phyloP scores from a whole-genome alignment of 2,888 invertebrate genomes.

The Eupithecia insigniata region DNA sequence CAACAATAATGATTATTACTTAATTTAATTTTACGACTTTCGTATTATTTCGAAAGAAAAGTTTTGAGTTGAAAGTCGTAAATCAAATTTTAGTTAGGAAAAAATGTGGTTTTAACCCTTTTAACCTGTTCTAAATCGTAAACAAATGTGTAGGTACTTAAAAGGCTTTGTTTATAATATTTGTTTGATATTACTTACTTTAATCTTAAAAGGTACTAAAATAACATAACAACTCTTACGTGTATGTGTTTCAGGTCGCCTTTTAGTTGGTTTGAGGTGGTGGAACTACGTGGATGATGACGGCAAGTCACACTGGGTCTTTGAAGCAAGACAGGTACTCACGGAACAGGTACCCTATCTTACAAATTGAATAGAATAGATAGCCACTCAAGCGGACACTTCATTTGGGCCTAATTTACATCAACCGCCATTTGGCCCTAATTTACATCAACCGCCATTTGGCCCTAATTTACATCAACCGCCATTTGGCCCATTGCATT shows the following conservation, averaged over 20 bases:
- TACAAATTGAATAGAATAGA: neutral
- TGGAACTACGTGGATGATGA: slow-evolving; percentile 99
- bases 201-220: neutral
- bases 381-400: neutral
- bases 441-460: neutral
- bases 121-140: neutral
- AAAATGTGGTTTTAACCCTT: no score
- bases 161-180: neutral
- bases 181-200: no score
- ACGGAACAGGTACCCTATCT: neutral
- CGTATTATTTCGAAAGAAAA: neutral
- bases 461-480: no score
- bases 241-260: slow-evolving; percentile 83
- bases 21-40: neutral
- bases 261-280: slow-evolving; percentile 98
- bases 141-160: neutral
- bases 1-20: neutral
- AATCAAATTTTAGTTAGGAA: neutral
- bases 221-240: neutral
- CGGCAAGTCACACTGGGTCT: slow-evolving; percentile 99
- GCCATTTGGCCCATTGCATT: no score
- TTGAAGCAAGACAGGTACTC: slow-evolving; percentile 94
- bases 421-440: no score
- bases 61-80: neutral
- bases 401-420: neutral